Evolutionary conservation across 2,797 vertebrate genomes (phyloP), one percentile per base, ranked within the genome.

Genomic region (Alcedo atthis): DNA sequence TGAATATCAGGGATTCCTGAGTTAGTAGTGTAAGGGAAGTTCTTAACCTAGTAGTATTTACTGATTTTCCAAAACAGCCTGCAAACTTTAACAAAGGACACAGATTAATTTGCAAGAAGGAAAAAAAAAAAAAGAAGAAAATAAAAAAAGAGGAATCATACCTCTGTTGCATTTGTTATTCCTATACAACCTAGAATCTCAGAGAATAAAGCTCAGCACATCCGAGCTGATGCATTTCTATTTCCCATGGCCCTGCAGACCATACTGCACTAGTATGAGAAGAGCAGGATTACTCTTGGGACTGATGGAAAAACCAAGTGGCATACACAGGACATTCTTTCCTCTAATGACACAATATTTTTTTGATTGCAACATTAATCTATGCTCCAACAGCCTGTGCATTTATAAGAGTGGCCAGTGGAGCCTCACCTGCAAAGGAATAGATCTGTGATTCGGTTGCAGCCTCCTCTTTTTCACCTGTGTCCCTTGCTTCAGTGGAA

Each of bases 391-490:
- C 79, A 81, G 76, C 43, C 48, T 18, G 25, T 18, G 63, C 53
- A 37, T 64, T 48, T 43, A 35, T 2, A 3, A 70, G 43, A 12
- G 3, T 1, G 12, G 49, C 51, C 62, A 24, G 37, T 0, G 0
- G 24, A 55, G 25, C 40, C 46, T 73, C 48, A 48, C n/a, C 69
- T 35, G 26, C 48, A 48, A 64, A 58, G 67, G 69, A 80, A 77
- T 6, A 40, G 33, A 45, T 49, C 63, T 62, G 58, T 64, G 79
- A 84, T 37, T 82, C 43, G 46, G 2, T 59, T 91, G 32, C 73
- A 67, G 54, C 13, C 42, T 62, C 45, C 25, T 59, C 28, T 28
- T 51, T 45, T 66, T 83, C 73, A 59, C 45, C 66, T n/a, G 5
- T 17, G 13, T 40, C 28, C 14, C 42, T 42, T 55, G 21, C 57